Conservation (phyloP, 1,140 invertebrate genomes). For the Protaetia brevitarsis region DNA sequence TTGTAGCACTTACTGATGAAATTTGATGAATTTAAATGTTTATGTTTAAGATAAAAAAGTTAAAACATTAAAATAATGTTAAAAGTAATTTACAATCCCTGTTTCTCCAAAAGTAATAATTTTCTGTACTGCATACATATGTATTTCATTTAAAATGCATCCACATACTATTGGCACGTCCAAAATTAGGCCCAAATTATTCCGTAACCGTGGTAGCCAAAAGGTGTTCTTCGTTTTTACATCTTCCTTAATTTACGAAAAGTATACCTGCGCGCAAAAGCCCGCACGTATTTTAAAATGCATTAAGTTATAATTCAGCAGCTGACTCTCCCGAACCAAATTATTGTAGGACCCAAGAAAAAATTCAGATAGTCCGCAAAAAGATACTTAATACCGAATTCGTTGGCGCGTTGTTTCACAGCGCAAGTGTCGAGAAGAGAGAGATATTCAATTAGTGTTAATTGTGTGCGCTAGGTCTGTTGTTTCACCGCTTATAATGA, state of each 20-base stretch:
- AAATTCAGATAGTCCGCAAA: background rate
- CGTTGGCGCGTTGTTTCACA: too few relatives aligned
- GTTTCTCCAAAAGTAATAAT: too few relatives aligned
- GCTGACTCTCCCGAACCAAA: conserved; percentile 22
- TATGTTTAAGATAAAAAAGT: too few relatives aligned
- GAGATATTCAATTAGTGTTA: background rate
- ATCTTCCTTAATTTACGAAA: conserved; percentile 18
- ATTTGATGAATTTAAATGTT: too few relatives aligned
- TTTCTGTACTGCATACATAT: too few relatives aligned
- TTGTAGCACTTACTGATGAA: too few relatives aligned
- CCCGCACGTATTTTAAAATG: conserved; percentile 27
- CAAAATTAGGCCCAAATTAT: conserved; percentile 23
- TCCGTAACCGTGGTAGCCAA: conserved; percentile 27
- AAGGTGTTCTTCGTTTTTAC: conserved; percentile 21
- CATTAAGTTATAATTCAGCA: conserved; percentile 25
- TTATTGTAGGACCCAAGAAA: background rate
- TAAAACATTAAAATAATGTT: too few relatives aligned
- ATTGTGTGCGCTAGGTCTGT: background rate
- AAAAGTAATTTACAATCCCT: too few relatives aligned
- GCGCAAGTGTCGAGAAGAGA: too few relatives aligned
- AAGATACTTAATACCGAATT: conserved; percentile 1
- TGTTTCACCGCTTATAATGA: too few relatives aligned
- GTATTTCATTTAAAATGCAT: too few relatives aligned
- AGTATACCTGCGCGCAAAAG: conserved; percentile 25
- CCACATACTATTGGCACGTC: too few relatives aligned